Base-by-base conservation (phyloP, 1,140 invertebrate genomes). In the Penaeus vannamei region DNA sequence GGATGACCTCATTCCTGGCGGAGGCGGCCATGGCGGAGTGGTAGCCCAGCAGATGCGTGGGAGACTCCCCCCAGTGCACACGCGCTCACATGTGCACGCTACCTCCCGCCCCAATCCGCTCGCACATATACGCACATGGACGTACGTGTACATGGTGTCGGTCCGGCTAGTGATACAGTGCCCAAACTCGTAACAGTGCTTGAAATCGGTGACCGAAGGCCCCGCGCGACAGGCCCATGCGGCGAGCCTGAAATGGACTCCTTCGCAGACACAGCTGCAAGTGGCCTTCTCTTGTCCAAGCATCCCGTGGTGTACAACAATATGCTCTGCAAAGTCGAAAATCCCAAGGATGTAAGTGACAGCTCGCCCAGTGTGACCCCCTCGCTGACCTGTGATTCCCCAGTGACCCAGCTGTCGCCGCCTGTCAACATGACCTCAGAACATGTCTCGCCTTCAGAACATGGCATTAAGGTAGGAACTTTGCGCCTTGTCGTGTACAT, bases 21-120 rank as follows among this genome's bases (percentile, higher is more conserved):
- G 80, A 46, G 61, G 69, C 60, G 23, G 29, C 17, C 22, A 64
- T 32, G 61, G 22, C 42, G 32, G 46, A 77, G 79, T 82, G 62
- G 76, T 87, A 80, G 86, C 61, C 53, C 79, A 59, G 86, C 80
- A 87, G 86, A 82, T 87, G 86, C 64, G 86, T 87, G 86, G 79
- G 80, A 83, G 86, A 62, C 86, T n/a, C 77, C 42, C 85, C 77
- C 77, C 79, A 26, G 86, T 83, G 86, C 80, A 87, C 86, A 87
- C 86, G 76, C 86, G 80, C 86, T 59, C 60, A 64, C 85, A 87
- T 87, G 86, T 87, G 86, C 80, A 87, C 79, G 26, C 32, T 5
- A 10, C 46, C 76, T 22, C 23, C 32, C 76, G 76, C 32, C 76
- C 76, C 53, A 53, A 53, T 79, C 76, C 76, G 76, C 32, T 46